phyloP scores from a whole-genome alignment of 2,113 vertebrate species.

The Colistium nudipinnis region DNA sequence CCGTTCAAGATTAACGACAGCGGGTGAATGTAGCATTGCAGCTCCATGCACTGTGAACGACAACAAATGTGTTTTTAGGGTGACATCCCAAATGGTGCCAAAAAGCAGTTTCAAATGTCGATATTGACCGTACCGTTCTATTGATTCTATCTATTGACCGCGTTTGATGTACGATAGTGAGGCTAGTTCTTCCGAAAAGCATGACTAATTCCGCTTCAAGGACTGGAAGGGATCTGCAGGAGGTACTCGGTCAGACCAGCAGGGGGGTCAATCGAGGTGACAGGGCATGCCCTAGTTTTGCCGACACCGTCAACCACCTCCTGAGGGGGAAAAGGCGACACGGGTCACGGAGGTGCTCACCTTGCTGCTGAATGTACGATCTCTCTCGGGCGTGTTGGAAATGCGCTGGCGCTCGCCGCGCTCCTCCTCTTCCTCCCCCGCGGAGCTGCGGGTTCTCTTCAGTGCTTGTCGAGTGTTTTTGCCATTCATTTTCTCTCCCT shows the following conservation, averaged over 20 bases:
- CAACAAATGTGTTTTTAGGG: constrained; percentile 15
- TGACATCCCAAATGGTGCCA: background rate
- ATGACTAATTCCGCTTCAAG: constrained; percentile 36
- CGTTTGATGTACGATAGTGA: background rate
- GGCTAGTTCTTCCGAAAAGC: constrained; percentile 27
- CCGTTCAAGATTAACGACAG: constrained; percentile 83
- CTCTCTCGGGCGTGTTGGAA: constrained; percentile 63
- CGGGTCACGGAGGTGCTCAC: constrained; percentile 63
- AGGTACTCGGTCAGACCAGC: constrained; percentile 20
- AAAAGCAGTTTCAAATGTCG: background rate
- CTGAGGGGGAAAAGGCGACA: constrained; percentile 6
- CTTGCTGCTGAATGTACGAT: constrained; percentile 76
- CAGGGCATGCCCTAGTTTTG: constrained; percentile 36
- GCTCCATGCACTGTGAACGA: constrained; percentile 78
- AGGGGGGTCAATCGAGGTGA: constrained; percentile 42
- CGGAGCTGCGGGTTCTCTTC: constrained; percentile 73
- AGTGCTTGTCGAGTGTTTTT: constrained; percentile 60
- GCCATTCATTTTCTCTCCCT: constrained; percentile 54
- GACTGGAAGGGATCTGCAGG: constrained; percentile 40
- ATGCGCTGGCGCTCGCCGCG: constrained; percentile 61
- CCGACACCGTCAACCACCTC: constrained; percentile 34
- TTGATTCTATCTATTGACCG: background rate
- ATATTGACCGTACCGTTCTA: background rate
- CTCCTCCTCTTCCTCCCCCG: constrained; percentile 27
- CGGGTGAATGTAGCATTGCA: constrained; percentile 84